Evolutionary conservation across 2,888 invertebrate species (phyloP).

Genomic region (Drosophila prostipennis): DNA sequence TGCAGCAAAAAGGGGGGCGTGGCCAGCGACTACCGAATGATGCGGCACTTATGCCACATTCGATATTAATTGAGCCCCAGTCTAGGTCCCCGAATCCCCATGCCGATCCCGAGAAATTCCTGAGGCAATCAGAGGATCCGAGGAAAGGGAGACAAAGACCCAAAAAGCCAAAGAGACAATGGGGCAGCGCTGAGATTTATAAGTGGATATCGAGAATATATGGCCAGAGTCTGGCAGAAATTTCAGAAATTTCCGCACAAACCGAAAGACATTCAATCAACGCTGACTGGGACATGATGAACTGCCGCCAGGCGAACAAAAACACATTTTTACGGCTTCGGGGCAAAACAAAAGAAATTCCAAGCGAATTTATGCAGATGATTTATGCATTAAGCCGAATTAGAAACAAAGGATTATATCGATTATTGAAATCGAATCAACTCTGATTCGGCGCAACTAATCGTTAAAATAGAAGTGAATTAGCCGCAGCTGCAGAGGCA

Average conservation of each 20-base stretch:
- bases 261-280: constrained; percentile 74
- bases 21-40: constrained; percentile 61
- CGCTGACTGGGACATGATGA: constrained; percentile 56
- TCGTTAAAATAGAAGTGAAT: constrained; percentile 39
- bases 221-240: constrained; percentile 52
- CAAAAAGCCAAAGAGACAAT: constrained; percentile 33
- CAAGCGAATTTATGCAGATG: constrained; percentile 78
- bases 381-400: constrained; percentile 68
- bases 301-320: constrained; percentile 48
- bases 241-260: constrained; percentile 64
- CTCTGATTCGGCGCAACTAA: constrained; percentile 15
- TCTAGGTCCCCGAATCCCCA: background rate
- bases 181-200: constrained; percentile 59
- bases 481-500: constrained; percentile 26
- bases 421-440: constrained; percentile 6
- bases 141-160: constrained; percentile 11
- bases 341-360: constrained; percentile 75
- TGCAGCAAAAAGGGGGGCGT: constrained; percentile 49
- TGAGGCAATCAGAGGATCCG: background rate
- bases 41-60: constrained; percentile 67
- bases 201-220: constrained; percentile 52
- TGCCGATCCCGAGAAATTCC: constrained; percentile 10
- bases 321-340: constrained; percentile 22
- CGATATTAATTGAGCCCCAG: constrained; percentile 59
- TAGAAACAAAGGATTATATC: constrained; percentile 32